These are phyloP conservation scores for Sympetrum striolatum DNA, from an alignment of 2,888 invertebrate species.

Conservation along the genomic window DNA sequence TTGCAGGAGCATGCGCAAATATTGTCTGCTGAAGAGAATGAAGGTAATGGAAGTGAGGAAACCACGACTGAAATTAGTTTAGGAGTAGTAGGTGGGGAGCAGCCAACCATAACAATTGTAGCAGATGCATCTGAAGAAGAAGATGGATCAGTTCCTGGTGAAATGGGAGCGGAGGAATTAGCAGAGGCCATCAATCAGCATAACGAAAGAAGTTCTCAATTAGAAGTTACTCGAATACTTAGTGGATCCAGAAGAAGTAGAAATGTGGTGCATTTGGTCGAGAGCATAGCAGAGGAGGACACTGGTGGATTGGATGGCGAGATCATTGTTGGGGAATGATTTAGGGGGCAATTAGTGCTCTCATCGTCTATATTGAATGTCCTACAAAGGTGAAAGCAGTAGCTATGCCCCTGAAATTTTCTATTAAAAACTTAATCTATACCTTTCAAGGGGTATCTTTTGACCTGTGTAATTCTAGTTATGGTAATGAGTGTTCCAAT, in stretches of 20 bases:
- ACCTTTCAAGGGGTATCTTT: no score
- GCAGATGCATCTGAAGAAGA: constrained; percentile 29
- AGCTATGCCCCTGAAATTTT: background rate
- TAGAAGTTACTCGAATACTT: constrained; percentile 18
- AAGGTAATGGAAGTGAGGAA: constrained; percentile 9
- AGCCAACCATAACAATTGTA: constrained; percentile 19
- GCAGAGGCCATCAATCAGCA: constrained; percentile 26
- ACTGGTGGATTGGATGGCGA: background rate
- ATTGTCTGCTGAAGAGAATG: constrained; percentile 10
- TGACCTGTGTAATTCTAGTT: background rate
- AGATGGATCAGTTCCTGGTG: background rate
- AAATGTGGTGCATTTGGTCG: constrained; percentile 18
- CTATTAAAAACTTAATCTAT: no score
- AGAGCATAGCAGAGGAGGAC: background rate
- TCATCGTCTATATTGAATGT: background rate
- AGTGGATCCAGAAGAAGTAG: constrained; percentile 19
- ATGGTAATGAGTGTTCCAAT: background rate
- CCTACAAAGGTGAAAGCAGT: background rate
- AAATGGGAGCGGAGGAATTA: constrained; percentile 11
- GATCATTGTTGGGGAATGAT: constrained; percentile 18
- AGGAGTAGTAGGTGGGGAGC: constrained; percentile 27
- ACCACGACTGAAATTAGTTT: constrained; percentile 2
- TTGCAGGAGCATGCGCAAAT: constrained; percentile 37
- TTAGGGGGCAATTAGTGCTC: background rate
- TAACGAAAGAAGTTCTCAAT: background rate